Conservation (phyloP, 2,797 vertebrate species). For the Melanotaenia boesemani region DNA sequence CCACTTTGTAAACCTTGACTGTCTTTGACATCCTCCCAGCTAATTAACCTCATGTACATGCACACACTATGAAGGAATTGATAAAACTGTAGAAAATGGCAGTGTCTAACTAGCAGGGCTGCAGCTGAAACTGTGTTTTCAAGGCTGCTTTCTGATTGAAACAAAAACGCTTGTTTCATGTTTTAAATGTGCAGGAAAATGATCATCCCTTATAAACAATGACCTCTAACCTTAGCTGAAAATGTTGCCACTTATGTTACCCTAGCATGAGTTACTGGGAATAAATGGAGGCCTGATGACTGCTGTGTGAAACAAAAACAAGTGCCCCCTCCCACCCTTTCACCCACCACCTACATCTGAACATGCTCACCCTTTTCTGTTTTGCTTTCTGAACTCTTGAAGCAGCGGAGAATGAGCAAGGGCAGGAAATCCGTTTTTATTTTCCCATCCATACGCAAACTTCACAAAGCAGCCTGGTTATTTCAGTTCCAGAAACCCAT, state of each 20-base stretch:
- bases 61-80: slow-evolving; percentile 9
- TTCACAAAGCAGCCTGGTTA: slow-evolving; percentile 45
- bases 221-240: not conserved
- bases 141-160: slow-evolving; percentile 12
- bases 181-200: not conserved
- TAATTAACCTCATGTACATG: slow-evolving; percentile 32
- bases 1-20: slow-evolving; percentile 35
- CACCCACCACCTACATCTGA: slow-evolving; percentile 9
- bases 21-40: slow-evolving; percentile 44
- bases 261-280: slow-evolving; percentile 45
- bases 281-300: slow-evolving; percentile 50
- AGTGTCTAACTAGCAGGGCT: too few species aligned
- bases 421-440: slow-evolving; percentile 67
- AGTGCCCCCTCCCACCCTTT: slow-evolving; percentile 9
- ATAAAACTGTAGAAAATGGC: not conserved
- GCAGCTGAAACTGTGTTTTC: slow-evolving; percentile 2
- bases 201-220: slow-evolving; percentile 8
- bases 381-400: slow-evolving; percentile 40
- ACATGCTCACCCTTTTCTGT: slow-evolving; percentile 37
- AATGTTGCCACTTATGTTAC: slow-evolving; percentile 27
- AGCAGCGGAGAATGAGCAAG: slow-evolving; percentile 28
- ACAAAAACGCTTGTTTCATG: not conserved
- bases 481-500: slow-evolving; percentile 55
- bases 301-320: slow-evolving; percentile 59
- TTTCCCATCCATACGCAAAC: slow-evolving; percentile 60